phyloP scores from a whole-genome alignment of 2,888 invertebrate genomes.

The Ganaspis brasiliensis region DNA sequence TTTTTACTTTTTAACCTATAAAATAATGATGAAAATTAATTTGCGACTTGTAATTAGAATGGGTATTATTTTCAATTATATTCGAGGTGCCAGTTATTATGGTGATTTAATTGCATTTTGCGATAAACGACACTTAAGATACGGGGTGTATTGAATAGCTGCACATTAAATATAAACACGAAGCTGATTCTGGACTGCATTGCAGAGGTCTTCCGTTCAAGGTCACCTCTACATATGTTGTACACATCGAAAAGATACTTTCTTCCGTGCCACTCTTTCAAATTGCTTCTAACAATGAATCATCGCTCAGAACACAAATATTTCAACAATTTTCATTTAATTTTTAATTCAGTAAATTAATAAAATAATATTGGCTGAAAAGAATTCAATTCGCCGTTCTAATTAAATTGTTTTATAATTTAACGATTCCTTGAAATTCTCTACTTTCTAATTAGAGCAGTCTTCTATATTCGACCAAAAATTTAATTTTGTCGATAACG shows the following conservation, averaged over 20 bases:
- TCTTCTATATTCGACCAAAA: no score
- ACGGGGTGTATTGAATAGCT: constrained; percentile 34
- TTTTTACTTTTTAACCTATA: no score
- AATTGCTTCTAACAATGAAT: constrained; percentile 19
- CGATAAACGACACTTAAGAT: constrained; percentile 36
- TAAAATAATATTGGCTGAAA: no score
- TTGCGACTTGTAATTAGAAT: not conserved
- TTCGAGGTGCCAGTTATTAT: constrained; percentile 13
- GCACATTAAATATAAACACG: constrained; percentile 50
- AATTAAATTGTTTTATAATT: no score
- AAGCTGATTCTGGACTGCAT: constrained; percentile 57
- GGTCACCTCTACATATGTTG: constrained; percentile 51
- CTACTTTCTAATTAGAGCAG: no score
- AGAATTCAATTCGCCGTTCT: no score
- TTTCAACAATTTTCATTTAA: not conserved
- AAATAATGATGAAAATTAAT: not conserved
- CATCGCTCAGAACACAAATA: constrained; percentile 5
- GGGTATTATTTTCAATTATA: not conserved
- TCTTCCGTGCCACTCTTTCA: constrained; percentile 40
- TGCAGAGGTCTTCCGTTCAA: constrained; percentile 58
- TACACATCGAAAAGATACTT: constrained; percentile 51
- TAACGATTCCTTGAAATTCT: no score
- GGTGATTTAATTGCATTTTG: constrained; percentile 39
- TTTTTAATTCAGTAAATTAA: not conserved
- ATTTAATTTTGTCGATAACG: no score